Base-by-base conservation (phyloP, 2,888 invertebrate genomes). In the Coelinius sp. region DNA sequence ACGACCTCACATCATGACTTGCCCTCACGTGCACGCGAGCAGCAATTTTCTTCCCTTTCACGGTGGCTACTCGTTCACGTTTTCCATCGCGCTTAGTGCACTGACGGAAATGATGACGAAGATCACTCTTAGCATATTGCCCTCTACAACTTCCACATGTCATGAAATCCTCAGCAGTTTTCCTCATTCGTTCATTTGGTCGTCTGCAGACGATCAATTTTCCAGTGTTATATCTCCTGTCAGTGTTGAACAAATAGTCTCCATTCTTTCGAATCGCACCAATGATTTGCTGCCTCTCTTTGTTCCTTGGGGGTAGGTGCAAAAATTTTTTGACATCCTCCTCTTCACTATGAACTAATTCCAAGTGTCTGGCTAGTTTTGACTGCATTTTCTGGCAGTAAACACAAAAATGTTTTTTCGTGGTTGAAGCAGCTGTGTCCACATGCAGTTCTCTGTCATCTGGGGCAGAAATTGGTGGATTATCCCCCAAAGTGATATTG, bases 311-410 rank as follows among this genome's bases (percentile, higher is more conserved):
- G 1, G 68, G 71, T 31, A 68, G 24, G 25, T 41, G 6, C 5
- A 67, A 10, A n/a, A 71, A 71, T 20, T 68, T 68, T 27, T 71
- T 22, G 2, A 74, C 71, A n/a, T 22, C 66, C n/a, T 63, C 46
- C 20, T 69, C 12, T 22, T 67, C 38, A 0, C 14, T 8, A 38
- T 73, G 70, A 14, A 24, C 25, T 1, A 17, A 17, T 27, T 69
- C 56, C 3, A 73, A 44, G 62, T 73, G 73, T n/a, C 70, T 62
- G 20, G 49, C 22, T n/a, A 70, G 22, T 62, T 66, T 46, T 2
- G 49, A 7, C 17, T 73, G 77, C 35, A 76, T 63, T 44, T 38
- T 78, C 24, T 78, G 74, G 35, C 80, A 80, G 56, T 73, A 80
- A 10, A 62, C 59, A 44, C 78, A 79, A 68, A 77, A 78, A 68